Evolutionary conservation across 2,113 vertebrate species (phyloP), one percentile per base, ranked within the genome.

Genomic region (Lipophrys pholis): DNA sequence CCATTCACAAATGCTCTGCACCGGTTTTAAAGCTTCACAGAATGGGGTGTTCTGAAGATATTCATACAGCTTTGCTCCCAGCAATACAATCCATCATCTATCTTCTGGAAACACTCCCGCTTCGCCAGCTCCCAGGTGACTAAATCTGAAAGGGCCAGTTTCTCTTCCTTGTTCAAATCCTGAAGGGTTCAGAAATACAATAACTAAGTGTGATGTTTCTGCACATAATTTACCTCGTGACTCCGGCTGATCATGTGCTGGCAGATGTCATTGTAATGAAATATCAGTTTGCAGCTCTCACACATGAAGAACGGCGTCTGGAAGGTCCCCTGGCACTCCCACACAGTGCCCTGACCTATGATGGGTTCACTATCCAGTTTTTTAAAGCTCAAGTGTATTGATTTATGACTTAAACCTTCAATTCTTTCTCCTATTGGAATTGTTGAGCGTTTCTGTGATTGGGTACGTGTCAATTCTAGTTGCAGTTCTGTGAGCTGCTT

Each of bases 241-340:
- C 56, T 0, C 0, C 0, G 0, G 39, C 78, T 85, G 51, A 46
- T 0, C 64, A 91, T 36, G 68, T 91, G 91, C 0, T 46, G 5
- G 65, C 48, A 84, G 39, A 91, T 65, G 1, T 79, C n/a, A 0
- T 1, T 2, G 11, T 1, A 0, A 3, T 3, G 14, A 12, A 90
- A 3, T 0, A 0, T 84, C 52, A 61, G 41, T 0, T 14, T 41
- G 38, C 91, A 92, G 82, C 82, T 77, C 39, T 75, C 75, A 60
- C 91, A 92, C 54, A 92, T 57, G 70, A n/a, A 92, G 65, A 91
- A 75, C 0, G 76, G 17, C 0, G 6, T n/a, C 35, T 4, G 10
- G 36, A 21, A 21, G 0, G 17, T 39, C 1, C 69, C 79, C 12
- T n/a, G 67, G 36, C 86, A 90, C 60, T 91, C 89, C 72, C 83